Evolutionary conservation across 2,888 invertebrate genomes (phyloP).

Genomic region (Temnothorax ravouxi): DNA sequence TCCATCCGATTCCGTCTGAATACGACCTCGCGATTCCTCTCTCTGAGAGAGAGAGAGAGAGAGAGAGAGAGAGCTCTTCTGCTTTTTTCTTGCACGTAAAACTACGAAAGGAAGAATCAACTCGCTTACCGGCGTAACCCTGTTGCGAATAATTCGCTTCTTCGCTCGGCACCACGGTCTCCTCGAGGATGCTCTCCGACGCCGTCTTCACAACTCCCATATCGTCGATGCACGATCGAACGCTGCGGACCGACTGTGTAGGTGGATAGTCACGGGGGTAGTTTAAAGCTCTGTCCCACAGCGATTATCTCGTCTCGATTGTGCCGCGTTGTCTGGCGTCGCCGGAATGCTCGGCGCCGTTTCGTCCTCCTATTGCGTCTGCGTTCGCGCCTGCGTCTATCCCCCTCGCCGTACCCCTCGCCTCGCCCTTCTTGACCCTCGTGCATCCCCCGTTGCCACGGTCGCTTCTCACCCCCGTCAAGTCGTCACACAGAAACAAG

Average conservation of each 20-base stretch:
- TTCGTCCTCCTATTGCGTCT: constrained; percentile 74
- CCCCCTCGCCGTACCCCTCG: constrained; percentile 63
- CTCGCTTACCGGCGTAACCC: constrained; percentile 81
- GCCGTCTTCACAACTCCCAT: constrained; percentile 85
- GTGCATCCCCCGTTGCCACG: constrained; percentile 60
- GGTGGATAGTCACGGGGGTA: constrained; percentile 42
- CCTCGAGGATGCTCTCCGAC: constrained; percentile 82
- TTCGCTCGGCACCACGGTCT: constrained; percentile 82
- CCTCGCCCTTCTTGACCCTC: constrained; percentile 72
- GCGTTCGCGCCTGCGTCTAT: constrained; percentile 82
- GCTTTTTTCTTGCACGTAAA: background rate
- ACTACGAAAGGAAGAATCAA: background rate
- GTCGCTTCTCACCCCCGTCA: constrained; percentile 59
- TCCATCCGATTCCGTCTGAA: background rate
- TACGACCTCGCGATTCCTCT: background rate
- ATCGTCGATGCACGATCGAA: constrained; percentile 68
- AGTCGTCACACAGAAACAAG: constrained; percentile 57
- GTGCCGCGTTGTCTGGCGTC: constrained; percentile 77
- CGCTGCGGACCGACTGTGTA: constrained; percentile 14
- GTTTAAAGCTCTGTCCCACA: constrained; percentile 42
- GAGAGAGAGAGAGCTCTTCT: background rate
- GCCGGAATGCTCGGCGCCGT: constrained; percentile 75
- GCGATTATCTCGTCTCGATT: constrained; percentile 71
- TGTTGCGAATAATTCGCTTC: constrained; percentile 84
- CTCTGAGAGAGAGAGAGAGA: background rate